phyloP scores from a whole-genome alignment of 2,888 invertebrate species.

The Pristionchus exspectatus region DNA sequence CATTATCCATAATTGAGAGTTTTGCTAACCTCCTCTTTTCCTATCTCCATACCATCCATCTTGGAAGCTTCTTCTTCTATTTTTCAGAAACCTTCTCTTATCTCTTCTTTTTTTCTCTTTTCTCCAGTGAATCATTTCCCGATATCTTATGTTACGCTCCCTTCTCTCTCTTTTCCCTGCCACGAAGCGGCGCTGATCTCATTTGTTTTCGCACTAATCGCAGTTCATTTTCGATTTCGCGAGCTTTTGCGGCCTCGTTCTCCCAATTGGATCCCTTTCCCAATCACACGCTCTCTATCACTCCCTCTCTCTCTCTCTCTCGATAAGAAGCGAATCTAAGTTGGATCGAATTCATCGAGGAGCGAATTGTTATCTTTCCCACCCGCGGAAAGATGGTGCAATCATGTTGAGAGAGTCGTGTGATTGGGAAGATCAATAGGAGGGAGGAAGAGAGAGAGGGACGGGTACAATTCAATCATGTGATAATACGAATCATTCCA shows the following conservation, averaged over 20 bases:
- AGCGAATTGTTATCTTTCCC: not conserved
- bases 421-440: not conserved
- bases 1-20: constrained; percentile 35
- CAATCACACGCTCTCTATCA: not conserved
- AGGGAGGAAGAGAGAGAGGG: constrained; percentile 1
- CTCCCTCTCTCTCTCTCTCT: not conserved
- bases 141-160: constrained; percentile 9
- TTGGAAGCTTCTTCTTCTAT: not conserved
- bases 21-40: not conserved
- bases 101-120: not conserved
- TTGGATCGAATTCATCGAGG: not conserved
- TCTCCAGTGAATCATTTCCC: constrained; percentile 22
- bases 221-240: constrained; percentile 39
- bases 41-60: not conserved
- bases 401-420: constrained; percentile 25
- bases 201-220: constrained; percentile 54
- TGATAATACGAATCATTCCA: constrained; percentile 27
- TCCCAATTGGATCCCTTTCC: constrained; percentile 35
- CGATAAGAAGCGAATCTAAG: constrained; percentile 16
- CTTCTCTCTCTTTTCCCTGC: constrained; percentile 34
- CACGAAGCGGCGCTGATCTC: not conserved
- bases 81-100: constrained; percentile 25
- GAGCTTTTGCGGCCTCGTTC: not conserved
- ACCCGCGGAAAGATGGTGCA: not conserved
- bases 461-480: constrained; percentile 8